Conservation (phyloP, 92 coral and sea anemone species). For the Phymanthus crucifer region DNA sequence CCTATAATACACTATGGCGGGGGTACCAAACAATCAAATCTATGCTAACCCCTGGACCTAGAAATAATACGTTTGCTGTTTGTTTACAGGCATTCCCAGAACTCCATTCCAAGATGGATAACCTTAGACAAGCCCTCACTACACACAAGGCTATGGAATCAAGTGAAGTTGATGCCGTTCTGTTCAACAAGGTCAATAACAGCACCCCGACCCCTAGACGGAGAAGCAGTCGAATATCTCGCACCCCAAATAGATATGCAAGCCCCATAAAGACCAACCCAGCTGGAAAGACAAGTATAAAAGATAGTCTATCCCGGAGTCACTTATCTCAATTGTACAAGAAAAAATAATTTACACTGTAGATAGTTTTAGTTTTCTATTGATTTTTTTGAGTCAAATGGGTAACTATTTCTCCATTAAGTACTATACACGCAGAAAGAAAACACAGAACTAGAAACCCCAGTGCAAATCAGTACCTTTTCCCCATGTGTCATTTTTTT, state of each 20-base stretch:
- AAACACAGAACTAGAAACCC: not conserved
- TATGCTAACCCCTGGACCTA: no score
- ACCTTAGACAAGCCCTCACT: conserved; percentile 51
- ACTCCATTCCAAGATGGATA: conserved; percentile 40
- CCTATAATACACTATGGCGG: no score
- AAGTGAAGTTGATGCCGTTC: conserved; percentile 57
- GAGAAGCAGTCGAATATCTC: conserved; percentile 6
- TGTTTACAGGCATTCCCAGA: conserved; percentile 60
- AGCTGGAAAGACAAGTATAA: conserved; percentile 5
- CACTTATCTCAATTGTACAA: conserved; percentile 9
- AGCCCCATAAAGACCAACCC: conserved; percentile 6
- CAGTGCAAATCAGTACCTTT: no score
- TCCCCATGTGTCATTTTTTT: no score
- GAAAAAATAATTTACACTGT: conserved; percentile 21
- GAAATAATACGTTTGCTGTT: not conserved
- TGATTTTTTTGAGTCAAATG: not conserved
- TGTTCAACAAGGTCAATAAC: conserved; percentile 49
- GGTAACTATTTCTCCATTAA: not conserved
- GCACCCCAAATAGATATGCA: conserved; percentile 24
- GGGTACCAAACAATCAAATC: not conserved
- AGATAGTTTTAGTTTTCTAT: not conserved
- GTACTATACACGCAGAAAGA: not conserved
- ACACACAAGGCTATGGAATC: conserved; percentile 56
- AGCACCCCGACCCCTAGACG: conserved; percentile 14
- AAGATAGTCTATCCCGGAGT: conserved; percentile 8